Percentiles rank a stretch among this genome's conserved stretches.
These are phyloP conservation scores for Zosterops hypoxanthus DNA, from an alignment of 2,113 vertebrate species.

Conservation along the genomic window DNA sequence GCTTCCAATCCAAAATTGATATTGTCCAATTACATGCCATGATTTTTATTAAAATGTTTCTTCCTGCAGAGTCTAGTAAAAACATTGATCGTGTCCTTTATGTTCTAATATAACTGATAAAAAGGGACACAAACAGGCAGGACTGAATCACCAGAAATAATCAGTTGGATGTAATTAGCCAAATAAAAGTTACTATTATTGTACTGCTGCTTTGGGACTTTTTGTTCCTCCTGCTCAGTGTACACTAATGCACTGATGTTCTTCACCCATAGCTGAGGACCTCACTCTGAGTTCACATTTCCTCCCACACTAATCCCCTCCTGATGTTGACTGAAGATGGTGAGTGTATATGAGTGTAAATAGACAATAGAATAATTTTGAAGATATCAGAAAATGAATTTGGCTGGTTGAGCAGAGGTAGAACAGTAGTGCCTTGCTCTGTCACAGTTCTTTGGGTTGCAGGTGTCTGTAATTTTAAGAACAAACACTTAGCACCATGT, in stretches of 20 bases:
- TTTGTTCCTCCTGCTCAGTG: not conserved
- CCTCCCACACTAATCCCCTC: not conserved
- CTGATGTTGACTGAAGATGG: not conserved
- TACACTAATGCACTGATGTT: not conserved
- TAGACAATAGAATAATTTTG: not conserved
- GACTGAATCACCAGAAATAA: not conserved
- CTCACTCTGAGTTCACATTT: not conserved
- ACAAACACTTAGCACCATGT: not conserved
- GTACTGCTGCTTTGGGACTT: not conserved
- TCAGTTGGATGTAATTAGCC: not conserved
- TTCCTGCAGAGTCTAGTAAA: not conserved
- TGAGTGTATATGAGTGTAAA: fast-evolving
- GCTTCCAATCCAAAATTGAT: not conserved
- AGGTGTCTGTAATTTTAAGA: not conserved
- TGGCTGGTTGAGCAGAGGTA: not conserved
- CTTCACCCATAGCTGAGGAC: not conserved
- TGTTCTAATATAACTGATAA: not conserved
- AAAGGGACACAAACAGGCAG: not conserved
- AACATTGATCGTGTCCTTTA: not conserved
- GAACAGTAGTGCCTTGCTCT: not conserved
- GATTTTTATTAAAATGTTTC: not conserved
- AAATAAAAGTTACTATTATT: not conserved
- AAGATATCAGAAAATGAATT: not conserved
- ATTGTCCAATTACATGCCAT: not conserved
- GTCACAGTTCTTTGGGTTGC: not conserved